Base-by-base conservation (phyloP, 2,113 vertebrate genomes). In the Cyanoderma ruficeps region DNA sequence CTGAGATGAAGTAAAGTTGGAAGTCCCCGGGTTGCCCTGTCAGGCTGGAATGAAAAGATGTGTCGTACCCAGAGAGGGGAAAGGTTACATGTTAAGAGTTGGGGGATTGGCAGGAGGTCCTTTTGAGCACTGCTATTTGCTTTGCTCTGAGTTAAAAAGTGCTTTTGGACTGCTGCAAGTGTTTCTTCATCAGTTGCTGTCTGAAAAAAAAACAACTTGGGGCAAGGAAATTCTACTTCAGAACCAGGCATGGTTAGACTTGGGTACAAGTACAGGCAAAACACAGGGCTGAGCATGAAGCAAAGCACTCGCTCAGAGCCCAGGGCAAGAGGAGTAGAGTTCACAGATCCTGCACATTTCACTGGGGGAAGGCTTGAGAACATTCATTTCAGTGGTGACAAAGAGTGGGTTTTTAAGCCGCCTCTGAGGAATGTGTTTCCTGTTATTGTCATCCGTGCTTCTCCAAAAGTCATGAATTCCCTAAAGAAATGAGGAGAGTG, bases 381-480 rank as follows among this genome's bases (percentile, higher is more conserved):
- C 33, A 10, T 71, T 94, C 21, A 7, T 76, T 76, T 79, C 50
- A 23, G n/a, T 64, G 74, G 52, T 57, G 75, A 42, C 41, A 69
- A 17, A 72, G 68, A 61, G 44, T 17, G 30, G 2, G 9, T 78
- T 69, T 55, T 71, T 53, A 69, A 90, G n/a, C 41, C 0, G 18
- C 35, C 57, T 78, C 24, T 1, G 9, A 76, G 78, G 44, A 79
- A 85, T 49, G 41, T 63, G 35, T 72, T 89, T 94, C 75, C 88
- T 82, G 41, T 60, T 89, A 59, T 60, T 77, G 69, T 90, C 78
- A 68, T 79, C 41, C 7, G 6, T 79, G 82, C 82, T 90, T 85
- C 84, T 91, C 61, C 70, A 68, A 46, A 84, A 89, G 84, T 47
- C 53, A 69, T 59, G 22, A 88, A 93, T 91, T 94, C 85, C 78